Conservation (phyloP, 2,797 vertebrate genomes). For the Scleropages formosus region DNA sequence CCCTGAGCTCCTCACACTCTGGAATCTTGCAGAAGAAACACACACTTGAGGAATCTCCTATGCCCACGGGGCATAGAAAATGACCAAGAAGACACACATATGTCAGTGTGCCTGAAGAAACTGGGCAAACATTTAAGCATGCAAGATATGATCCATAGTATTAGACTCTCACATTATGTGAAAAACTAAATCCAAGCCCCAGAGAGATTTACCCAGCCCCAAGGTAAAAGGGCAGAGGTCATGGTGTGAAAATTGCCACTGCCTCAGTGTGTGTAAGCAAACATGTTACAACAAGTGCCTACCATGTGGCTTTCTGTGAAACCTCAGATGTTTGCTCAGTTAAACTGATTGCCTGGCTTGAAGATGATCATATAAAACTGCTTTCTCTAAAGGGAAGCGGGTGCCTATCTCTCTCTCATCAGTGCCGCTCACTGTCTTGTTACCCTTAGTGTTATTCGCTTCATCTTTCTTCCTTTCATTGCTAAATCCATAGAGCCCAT, state of each 20-base stretch:
- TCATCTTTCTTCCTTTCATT: conserved; percentile 11
- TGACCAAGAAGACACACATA: conserved; percentile 37
- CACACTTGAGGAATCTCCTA: conserved; percentile 27
- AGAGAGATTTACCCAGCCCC: background rate
- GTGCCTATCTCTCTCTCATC: conserved; percentile 17
- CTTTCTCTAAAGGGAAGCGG: conserved; percentile 22
- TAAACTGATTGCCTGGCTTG: conserved; percentile 10
- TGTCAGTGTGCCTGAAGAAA: conserved; percentile 11
- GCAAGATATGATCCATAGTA: too few relatives aligned
- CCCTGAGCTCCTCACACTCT: background rate
- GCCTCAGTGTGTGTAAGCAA: background rate
- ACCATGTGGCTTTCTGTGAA: background rate
- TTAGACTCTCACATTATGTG: background rate
- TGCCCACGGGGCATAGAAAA: background rate
- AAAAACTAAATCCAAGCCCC: background rate
- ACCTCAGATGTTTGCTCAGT: conserved; percentile 19
- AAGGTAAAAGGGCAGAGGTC: conserved; percentile 2
- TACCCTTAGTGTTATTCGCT: conserved; percentile 12
- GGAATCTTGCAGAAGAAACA: conserved; percentile 26
- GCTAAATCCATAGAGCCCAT: conserved; percentile 4
- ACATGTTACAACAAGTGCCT: conserved; percentile 1
- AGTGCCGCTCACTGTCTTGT: conserved; percentile 1
- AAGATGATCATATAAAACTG: conserved; percentile 21
- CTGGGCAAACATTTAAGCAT: background rate
- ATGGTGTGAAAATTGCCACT: background rate